Base-by-base conservation (phyloP, 2,797 vertebrate genomes). In the Leucoraja ocellata region DNA sequence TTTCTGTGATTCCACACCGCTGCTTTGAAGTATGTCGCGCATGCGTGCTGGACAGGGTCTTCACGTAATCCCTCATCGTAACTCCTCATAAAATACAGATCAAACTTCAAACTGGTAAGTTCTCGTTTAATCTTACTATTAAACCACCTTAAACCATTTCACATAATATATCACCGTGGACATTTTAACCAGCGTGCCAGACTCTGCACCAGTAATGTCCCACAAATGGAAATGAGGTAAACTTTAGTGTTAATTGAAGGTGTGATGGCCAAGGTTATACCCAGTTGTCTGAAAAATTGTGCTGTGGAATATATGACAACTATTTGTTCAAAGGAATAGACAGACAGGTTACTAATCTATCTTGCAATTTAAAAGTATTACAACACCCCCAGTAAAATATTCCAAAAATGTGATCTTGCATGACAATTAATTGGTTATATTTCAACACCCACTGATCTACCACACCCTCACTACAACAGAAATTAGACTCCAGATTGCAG, bases 381-480 rank as follows among this genome's bases (percentile, higher is more conserved):
- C 13, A 68, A 88, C 14, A 65, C 61, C 84, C 68, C n/a, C 84
- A 88, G 61, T 36, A 21, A 32, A 88, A 21, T 68, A 88, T 88
- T 88, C 61, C 65, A 63, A 68, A 88, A 88, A 65, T 88, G 32
- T 32, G 36, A 68, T 88, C n/a, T 88, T 88, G 58, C 84, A 32
- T 65, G 13, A 32, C 63, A 28, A 7, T 83, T 65, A 88, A 88
- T 65, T 88, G 28, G 61, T 18, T 65, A 32, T 88, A 88, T 65
- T 88, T 65, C 13, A 65, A 46, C 84, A 88, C 84, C 61, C 14
- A 65, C 61, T 65, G n/a, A 63, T 14, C 21, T 88, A 65, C 84
- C 61, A 32, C 84, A 65, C 65, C n/a, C 32, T 86, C 58, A 63
- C 58, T 28, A 28, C n/a, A 18, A 18, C 16, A n/a, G 54, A 86